These are phyloP conservation scores for Lates japonicus DNA, from an alignment of 2,797 vertebrate species.

Conservation along the genomic window DNA sequence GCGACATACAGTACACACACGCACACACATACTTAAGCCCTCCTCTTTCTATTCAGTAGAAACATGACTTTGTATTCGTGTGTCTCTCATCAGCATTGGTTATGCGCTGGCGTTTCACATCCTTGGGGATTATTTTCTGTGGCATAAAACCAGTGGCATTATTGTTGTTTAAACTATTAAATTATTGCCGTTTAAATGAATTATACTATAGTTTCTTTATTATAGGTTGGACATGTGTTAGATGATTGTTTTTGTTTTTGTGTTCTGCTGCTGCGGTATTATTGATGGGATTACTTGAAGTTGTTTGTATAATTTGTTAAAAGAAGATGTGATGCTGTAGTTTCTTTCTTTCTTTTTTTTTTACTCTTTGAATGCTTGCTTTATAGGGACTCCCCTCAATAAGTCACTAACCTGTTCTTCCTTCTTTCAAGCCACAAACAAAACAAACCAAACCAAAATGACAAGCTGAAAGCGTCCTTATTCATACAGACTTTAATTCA, in stretches of 20 bases:
- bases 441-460: too few species aligned
- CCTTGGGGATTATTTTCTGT: slow-evolving; percentile 67
- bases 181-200: slow-evolving; percentile 73
- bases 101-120: slow-evolving; percentile 84
- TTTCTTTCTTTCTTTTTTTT: neutral
- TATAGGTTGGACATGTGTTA: slow-evolving; percentile 53
- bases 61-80: slow-evolving; percentile 67
- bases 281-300: slow-evolving; percentile 83
- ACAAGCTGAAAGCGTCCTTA: too few species aligned
- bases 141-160: slow-evolving; percentile 74
- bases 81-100: slow-evolving; percentile 72
- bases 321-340: slow-evolving; percentile 64
- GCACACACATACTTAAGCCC: slow-evolving; percentile 34
- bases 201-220: slow-evolving; percentile 63
- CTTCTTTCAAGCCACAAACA: too few species aligned
- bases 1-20: slow-evolving; percentile 22
- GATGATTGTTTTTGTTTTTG: slow-evolving; percentile 54
- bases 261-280: slow-evolving; percentile 61
- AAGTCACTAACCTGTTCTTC: neutral
- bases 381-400: neutral
- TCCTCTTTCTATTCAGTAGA: slow-evolving; percentile 63
- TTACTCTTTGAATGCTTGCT: slow-evolving; percentile 12
- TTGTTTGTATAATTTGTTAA: slow-evolving; percentile 68
- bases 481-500: too few species aligned
- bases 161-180: slow-evolving; percentile 76